These are phyloP conservation scores for Tetrax tetrax DNA, from an alignment of 2,113 vertebrate genomes.

Conservation along the genomic window DNA sequence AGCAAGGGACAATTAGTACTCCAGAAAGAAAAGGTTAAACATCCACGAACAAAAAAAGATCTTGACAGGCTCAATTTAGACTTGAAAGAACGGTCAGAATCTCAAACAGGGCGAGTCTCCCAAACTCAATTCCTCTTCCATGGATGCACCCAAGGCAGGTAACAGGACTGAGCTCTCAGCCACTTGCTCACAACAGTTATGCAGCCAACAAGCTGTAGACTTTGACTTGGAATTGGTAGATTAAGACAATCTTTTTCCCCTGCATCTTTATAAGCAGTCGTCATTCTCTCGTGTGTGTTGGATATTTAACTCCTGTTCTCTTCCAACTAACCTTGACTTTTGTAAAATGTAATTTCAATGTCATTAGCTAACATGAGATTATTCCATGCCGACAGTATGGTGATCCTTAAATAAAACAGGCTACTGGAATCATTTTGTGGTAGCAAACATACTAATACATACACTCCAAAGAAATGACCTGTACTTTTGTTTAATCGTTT, in stretches of 20 bases:
- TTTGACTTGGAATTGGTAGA: background rate
- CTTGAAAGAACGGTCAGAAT: background rate
- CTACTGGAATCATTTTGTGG: background rate
- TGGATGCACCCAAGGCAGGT: background rate
- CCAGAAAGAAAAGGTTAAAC: background rate
- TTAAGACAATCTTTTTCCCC: background rate
- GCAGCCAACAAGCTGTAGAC: background rate
- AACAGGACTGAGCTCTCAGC: background rate
- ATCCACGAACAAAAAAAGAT: background rate
- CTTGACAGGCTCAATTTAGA: background rate
- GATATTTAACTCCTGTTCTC: background rate
- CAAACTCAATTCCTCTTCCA: background rate
- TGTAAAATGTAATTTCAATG: background rate
- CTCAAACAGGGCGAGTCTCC: background rate
- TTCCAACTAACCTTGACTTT: background rate
- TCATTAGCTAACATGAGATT: slow-evolving; percentile 5
- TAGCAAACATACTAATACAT: background rate
- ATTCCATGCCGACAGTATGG: background rate
- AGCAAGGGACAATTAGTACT: background rate
- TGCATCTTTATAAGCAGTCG: background rate
- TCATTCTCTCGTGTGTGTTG: background rate
- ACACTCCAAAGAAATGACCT: background rate
- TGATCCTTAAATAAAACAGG: slow-evolving; percentile 22
- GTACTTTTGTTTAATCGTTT: background rate
- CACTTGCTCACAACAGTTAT: background rate